Conservation (phyloP, 2,888 invertebrate species). For the Perithous albicinctus region DNA sequence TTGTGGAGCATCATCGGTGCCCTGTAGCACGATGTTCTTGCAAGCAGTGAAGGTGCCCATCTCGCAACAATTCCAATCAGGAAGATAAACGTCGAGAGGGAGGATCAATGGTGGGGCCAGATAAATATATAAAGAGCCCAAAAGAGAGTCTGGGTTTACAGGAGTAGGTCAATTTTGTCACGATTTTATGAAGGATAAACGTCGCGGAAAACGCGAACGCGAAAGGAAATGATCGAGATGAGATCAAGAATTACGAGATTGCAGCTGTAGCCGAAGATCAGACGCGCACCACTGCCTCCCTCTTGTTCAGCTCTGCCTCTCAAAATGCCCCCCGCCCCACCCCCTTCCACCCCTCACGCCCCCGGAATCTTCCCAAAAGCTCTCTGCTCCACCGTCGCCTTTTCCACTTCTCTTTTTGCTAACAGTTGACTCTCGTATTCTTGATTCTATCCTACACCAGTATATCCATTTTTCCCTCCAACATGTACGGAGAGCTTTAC, state of each 20-base stretch:
- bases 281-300: conserved; percentile 80
- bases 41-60: conserved; percentile 80
- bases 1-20: conserved; percentile 67
- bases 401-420: conserved; percentile 45
- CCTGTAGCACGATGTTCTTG: conserved; percentile 77
- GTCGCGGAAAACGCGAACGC: not conserved
- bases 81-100: conserved; percentile 30
- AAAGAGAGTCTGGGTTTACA: not conserved
- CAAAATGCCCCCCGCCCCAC: conserved; percentile 13
- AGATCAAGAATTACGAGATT: conserved; percentile 63
- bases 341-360: no score
- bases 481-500: not conserved
- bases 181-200: not conserved
- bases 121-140: not conserved
- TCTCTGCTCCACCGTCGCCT: conserved; percentile 32
- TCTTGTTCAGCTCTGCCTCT: conserved; percentile 72
- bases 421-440: conserved; percentile 15
- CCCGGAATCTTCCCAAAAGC: conserved; percentile 53
- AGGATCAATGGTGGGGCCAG: conserved; percentile 11
- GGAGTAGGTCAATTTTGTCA: not conserved
- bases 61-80: conserved; percentile 41
- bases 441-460: conserved; percentile 38
- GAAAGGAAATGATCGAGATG: conserved; percentile 40
- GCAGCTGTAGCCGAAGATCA: conserved; percentile 75
- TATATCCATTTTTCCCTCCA: conserved; percentile 16